These are phyloP conservation scores for Pygocentrus nattereri DNA, from an alignment of 2,797 vertebrate genomes.

Conservation along the genomic window DNA sequence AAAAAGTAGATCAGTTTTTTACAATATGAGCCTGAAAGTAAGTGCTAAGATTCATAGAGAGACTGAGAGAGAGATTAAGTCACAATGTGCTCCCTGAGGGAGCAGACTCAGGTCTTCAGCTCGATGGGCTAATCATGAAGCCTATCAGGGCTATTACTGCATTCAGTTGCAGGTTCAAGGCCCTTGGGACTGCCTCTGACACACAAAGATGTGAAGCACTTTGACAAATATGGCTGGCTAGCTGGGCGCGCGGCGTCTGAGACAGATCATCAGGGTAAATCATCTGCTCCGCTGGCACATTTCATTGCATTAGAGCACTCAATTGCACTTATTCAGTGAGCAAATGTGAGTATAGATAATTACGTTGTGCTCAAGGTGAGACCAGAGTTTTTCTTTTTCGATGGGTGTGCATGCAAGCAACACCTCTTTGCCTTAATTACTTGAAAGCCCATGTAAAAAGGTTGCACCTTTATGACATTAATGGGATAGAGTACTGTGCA, in stretches of 20 bases:
- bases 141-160: slow-evolving; percentile 52
- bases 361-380: slow-evolving; percentile 11
- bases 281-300: slow-evolving; percentile 28
- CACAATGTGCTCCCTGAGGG: slow-evolving; percentile 26
- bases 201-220: slow-evolving; percentile 28
- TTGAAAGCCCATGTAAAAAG: not conserved
- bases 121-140: slow-evolving; percentile 54
- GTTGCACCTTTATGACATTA: not conserved
- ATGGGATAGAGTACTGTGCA: not conserved
- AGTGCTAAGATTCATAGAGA: slow-evolving; percentile 10
- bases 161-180: slow-evolving; percentile 46
- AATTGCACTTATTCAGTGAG: slow-evolving; percentile 43
- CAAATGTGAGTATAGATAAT: slow-evolving; percentile 47
- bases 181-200: slow-evolving; percentile 34
- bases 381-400: not conserved
- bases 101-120: slow-evolving; percentile 45
- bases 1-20: too few relatives aligned
- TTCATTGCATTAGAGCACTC: slow-evolving; percentile 43
- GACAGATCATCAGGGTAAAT: slow-evolving; percentile 48
- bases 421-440: slow-evolving; percentile 2
- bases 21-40: not conserved
- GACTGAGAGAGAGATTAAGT: slow-evolving; percentile 45
- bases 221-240: slow-evolving; percentile 44
- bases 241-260: slow-evolving; percentile 22
- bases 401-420: not conserved